Base-by-base conservation (phyloP, 1,140 invertebrate species). In the Anoplophora glabripennis region DNA sequence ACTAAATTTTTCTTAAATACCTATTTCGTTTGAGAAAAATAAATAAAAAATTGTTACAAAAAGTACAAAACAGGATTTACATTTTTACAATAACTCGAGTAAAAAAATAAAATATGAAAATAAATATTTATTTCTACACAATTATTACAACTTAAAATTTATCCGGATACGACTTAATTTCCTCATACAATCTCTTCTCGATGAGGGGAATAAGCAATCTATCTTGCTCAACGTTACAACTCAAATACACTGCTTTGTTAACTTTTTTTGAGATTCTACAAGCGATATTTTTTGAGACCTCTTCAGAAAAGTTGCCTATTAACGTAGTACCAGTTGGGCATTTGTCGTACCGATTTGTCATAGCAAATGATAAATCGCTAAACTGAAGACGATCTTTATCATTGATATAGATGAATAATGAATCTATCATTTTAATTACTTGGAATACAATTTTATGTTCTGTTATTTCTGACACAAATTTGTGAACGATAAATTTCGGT, bases 381-480 rank as follows among this genome's bases (percentile, higher is more conserved):
- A 79, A 59, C 4, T 63, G 36, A 35, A 74, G 69, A 4, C 61
- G 28, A 4, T 72, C 66, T 48, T 66, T 67, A 17, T 64, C 54
- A 51, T 72, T 74, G 3, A 79, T 53, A 14, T 75, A 71, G 33
- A 79, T 63, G 45, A 79, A 57, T 5, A 74, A 63, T 18, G 77
- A 77, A 41, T 72, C 72, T 15, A 64, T 68, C 76, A 79, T 77
- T 55, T 77, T 77, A 4, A 79, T 59, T 15, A 76, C 55, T 35
- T 70, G 64, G 40, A 59, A 72, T 17, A 64, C 41, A 14, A 68
- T 45, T 55, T 61, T 61, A 15, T 15, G 38, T 8, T 61, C 59
- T 10, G 40, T 37, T 12, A 59, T 44, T 34, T 46, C 53, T 34
- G 44, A 46, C 21, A 36, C 42, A 49, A 63, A 63, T 51, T 21